These are phyloP conservation scores for Saguinus imperator DNA, from an alignment of 2,113 vertebrate genomes.

Conservation along the genomic window DNA sequence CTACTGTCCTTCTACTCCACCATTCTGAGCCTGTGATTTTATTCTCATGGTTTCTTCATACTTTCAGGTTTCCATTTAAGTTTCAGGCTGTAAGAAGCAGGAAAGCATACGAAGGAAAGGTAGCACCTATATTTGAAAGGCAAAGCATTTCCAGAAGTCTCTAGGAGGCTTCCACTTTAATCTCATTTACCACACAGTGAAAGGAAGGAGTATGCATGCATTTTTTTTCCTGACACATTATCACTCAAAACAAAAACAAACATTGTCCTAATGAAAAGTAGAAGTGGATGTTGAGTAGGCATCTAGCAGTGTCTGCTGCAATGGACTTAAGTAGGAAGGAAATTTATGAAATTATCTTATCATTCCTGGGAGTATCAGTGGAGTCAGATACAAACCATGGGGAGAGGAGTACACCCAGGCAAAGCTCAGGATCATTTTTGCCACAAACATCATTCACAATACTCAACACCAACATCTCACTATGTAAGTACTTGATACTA, in stretches of 20 bases:
- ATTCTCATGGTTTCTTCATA: neutral
- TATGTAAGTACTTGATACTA: neutral
- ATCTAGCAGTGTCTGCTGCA: neutral
- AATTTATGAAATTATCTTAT: neutral
- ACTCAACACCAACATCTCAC: neutral
- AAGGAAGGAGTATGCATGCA: neutral
- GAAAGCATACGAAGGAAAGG: neutral
- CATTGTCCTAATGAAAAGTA: neutral
- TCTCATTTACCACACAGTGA: neutral
- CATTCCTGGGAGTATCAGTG: neutral
- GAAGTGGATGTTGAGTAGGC: neutral
- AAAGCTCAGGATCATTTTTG: neutral
- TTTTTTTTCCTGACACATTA: neutral
- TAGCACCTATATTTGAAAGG: neutral
- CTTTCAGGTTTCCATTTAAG: neutral
- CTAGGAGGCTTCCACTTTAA: neutral
- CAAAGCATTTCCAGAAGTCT: neutral
- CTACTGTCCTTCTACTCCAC: neutral
- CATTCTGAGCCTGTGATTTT: neutral
- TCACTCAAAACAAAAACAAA: neutral
- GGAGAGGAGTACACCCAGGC: neutral
- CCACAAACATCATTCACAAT: neutral
- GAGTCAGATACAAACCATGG: neutral
- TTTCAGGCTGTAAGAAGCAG: neutral
- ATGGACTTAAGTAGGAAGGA: neutral